Evolutionary conservation across 2,888 invertebrate genomes (phyloP).

Genomic region (Lithophane leautieri): DNA sequence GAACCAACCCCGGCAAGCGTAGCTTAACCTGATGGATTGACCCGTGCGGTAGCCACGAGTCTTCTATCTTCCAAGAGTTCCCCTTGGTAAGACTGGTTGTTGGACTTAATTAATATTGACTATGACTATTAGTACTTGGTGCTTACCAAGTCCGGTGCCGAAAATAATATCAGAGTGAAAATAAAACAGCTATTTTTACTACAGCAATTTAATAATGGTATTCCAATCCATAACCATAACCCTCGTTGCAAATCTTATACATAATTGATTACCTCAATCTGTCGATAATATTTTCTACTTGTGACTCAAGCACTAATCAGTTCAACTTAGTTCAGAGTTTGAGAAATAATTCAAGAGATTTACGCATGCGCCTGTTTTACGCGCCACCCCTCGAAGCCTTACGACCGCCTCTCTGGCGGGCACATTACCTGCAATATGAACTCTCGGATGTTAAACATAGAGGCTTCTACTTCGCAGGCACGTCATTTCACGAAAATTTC

Average conservation of each 20-base stretch:
- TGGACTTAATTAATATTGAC: neutral
- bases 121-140: no score
- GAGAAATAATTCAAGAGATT: conserved; percentile 80
- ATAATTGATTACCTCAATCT: conserved; percentile 48
- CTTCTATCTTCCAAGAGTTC: no score
- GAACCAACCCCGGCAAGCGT: no score
- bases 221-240: neutral
- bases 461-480: conserved; percentile 72
- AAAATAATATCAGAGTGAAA: conserved; percentile 1
- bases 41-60: no score
- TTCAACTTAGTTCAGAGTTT: conserved; percentile 80
- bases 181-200: neutral
- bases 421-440: conserved; percentile 83
- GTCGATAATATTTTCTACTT: conserved; percentile 57
- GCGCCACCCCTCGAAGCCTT: conserved; percentile 89
- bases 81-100: no score
- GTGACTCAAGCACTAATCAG: conserved; percentile 64
- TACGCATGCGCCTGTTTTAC: conserved; percentile 89
- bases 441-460: conserved; percentile 81
- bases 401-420: conserved; percentile 87
- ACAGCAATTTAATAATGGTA: conserved; percentile 11
- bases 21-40: no score
- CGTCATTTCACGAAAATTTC: conserved; percentile 81
- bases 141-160: neutral
- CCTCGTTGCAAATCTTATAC: conserved; percentile 22